Evolutionary conservation across 1,140 invertebrate species (phyloP).

Genomic region (Heliconius eleuchia): DNA sequence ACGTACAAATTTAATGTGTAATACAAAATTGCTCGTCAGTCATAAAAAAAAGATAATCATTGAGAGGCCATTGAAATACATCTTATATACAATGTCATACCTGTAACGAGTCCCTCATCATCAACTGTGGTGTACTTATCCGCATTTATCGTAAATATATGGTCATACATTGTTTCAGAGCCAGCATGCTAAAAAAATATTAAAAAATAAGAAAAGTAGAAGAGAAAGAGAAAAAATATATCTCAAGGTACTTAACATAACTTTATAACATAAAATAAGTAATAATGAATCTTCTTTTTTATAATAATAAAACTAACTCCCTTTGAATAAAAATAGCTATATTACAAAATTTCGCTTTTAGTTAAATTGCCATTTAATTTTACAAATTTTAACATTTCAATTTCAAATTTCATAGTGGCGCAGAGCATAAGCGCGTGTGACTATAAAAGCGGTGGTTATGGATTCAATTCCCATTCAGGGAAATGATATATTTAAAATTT

Average conservation of each 20-base stretch:
- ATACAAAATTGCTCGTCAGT: too few relatives aligned
- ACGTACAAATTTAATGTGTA: too few relatives aligned
- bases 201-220: too few relatives aligned
- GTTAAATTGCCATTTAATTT: not conserved
- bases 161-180: conserved; percentile 56
- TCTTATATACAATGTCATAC: conserved; percentile 36
- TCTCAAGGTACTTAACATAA: too few relatives aligned
- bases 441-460: too few relatives aligned
- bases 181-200: conserved; percentile 53
- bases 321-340: not conserved
- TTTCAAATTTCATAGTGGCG: too few relatives aligned
- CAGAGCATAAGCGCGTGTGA: too few relatives aligned
- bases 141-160: conserved; percentile 71
- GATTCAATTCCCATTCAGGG: too few relatives aligned
- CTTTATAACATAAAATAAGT: not conserved
- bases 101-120: conserved; percentile 64
- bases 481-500: too few relatives aligned
- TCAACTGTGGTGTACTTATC: conserved; percentile 65
- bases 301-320: not conserved
- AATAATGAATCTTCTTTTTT: not conserved
- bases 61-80: not conserved
- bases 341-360: not conserved
- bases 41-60: not conserved
- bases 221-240: too few relatives aligned
- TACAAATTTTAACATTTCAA: not conserved